Conservation (phyloP, 1,140 invertebrate species). For the Dryas iulia region DNA sequence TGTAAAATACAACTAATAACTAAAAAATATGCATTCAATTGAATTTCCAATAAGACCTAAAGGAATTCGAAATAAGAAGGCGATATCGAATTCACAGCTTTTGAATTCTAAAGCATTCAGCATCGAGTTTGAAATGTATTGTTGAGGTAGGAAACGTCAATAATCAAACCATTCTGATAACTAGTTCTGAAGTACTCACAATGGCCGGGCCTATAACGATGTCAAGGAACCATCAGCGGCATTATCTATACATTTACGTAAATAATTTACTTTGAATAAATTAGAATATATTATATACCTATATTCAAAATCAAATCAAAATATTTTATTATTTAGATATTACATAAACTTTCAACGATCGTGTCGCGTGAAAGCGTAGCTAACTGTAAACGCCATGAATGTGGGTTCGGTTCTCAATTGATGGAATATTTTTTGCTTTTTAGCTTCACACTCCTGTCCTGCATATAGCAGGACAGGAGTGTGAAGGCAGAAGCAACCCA, state of each 20-base stretch:
- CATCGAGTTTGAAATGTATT: slow-evolving; percentile 16
- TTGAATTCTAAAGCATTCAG: slow-evolving; percentile 5
- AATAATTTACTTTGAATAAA: too few relatives aligned
- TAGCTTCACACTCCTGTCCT: too few relatives aligned
- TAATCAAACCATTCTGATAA: slow-evolving; percentile 9
- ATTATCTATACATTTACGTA: neutral
- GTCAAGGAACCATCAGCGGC: neutral
- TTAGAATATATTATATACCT: too few relatives aligned
- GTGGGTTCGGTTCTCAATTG: too few relatives aligned
- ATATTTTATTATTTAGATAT: too few relatives aligned
- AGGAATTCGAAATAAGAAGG: neutral
- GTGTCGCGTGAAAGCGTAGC: too few relatives aligned
- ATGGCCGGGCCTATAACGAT: neutral
- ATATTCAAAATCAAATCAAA: too few relatives aligned
- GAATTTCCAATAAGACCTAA: neutral
- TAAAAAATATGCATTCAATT: neutral
- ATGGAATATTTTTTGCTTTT: too few relatives aligned
- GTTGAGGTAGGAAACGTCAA: neutral
- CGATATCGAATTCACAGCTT: neutral
- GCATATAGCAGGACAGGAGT: too few relatives aligned
- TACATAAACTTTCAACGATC: too few relatives aligned
- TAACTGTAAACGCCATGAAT: too few relatives aligned
- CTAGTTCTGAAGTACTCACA: neutral
- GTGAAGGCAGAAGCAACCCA: too few relatives aligned
- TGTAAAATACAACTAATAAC: neutral